Evolutionary conservation across 2,797 vertebrate species (phyloP).

Genomic region (Carapus acus): DNA sequence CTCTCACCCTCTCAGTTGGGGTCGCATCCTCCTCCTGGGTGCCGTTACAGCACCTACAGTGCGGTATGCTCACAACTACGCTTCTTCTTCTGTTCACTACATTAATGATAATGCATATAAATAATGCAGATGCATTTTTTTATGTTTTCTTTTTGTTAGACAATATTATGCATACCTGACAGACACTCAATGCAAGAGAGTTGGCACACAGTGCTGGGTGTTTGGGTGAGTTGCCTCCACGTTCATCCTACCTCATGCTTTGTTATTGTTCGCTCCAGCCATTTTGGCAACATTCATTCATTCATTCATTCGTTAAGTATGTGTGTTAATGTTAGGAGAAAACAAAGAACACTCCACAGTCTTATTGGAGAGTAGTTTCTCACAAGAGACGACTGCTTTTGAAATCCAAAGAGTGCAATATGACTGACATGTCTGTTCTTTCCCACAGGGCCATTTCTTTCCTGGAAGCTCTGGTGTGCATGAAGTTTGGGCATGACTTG

Average conservation of each 20-base stretch:
- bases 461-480: slow-evolving; percentile 89
- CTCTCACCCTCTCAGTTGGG: slow-evolving; percentile 89
- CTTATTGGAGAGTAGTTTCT: too few relatives aligned
- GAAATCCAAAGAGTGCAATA: too few relatives aligned
- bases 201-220: slow-evolving; percentile 98
- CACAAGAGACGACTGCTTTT: too few relatives aligned
- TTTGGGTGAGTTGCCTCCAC: slow-evolving; percentile 84
- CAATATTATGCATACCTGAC: slow-evolving; percentile 97
- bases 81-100: too few relatives aligned
- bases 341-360: too few relatives aligned
- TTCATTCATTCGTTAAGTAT: too few relatives aligned
- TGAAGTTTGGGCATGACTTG: slow-evolving; percentile 93
- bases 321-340: too few relatives aligned
- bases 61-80: slow-evolving; percentile 71
- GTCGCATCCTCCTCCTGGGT: slow-evolving; percentile 89
- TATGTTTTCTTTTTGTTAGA: slow-evolving; percentile 65
- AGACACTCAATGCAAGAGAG: slow-evolving; percentile 92
- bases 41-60: slow-evolving; percentile 94
- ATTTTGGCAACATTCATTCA: slow-evolving; percentile 39
- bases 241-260: background rate
- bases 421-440: slow-evolving; percentile 1
- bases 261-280: slow-evolving; percentile 36
- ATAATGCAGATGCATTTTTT: background rate
- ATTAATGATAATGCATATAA: background rate
- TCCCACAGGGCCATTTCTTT: slow-evolving; percentile 85